Base-by-base conservation (phyloP, 1,140 invertebrate genomes). In the Nasonia longicornis region DNA sequence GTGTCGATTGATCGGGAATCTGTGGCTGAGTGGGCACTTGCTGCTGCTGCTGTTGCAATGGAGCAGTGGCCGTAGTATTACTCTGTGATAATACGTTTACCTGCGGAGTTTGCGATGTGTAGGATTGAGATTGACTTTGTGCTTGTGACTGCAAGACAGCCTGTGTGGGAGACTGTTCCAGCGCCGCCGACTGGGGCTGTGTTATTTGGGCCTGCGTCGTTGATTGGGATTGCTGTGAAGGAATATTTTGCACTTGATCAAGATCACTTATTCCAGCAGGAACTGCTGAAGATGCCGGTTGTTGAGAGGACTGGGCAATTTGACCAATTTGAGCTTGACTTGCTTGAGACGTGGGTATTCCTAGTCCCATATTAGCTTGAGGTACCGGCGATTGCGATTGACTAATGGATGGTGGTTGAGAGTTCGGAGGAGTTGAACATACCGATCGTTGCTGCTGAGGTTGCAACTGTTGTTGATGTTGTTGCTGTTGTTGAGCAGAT, bases 51-150 rank as follows among this genome's bases (percentile, higher is more conserved):
- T 82, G 86, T 72, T 85, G 85, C 14, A 79, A 63, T 69, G 84
- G 26, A 77, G 82, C 12, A 82, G 85, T 79, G 82, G 79, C 70
- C 10, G 82, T 78, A 12, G 85, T 72, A 16, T 87, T 85, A 48
- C 82, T 86, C 20, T 85, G 85, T 2, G 89, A 85, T 7, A 90
- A 84, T 22, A 87, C 86, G 71, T 85, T 85, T 7, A 89, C 86
- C 83, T 87, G 88, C 48, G 86, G 86, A 52, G 82, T 82, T 29
- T 84, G 86, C 22, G 66, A 75, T 29, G 72, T 88, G 87, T 77
- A 86, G 83, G 52, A 85, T 86, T 83, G 71, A 3, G 77, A 42
- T 76, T 69, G 67, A 20, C 79, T 10, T 74, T 79, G 83, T 14
- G 76, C 31, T 77, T 82, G 84, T 10, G 77, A 69, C n/a, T 66